Conservation (phyloP, 2,888 invertebrate genomes). For the Timandra comae region DNA sequence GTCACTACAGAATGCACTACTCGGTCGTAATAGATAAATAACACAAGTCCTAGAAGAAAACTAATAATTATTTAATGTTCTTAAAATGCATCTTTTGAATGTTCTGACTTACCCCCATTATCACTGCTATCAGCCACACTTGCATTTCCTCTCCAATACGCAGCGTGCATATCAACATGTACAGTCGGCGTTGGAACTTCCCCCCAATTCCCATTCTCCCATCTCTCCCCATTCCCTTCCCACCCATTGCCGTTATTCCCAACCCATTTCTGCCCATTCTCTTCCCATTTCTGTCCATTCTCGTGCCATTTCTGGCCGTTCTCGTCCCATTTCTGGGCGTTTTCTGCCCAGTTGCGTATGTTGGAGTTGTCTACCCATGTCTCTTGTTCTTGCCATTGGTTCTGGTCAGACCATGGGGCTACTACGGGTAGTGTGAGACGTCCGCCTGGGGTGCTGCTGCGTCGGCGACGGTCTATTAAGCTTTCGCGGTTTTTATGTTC, state of each 20-base stretch:
- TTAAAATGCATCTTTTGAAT: too few species aligned
- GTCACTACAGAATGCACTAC: too few species aligned
- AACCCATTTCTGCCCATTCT: constrained; percentile 29
- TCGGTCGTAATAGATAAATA: too few species aligned
- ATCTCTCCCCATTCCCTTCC: constrained; percentile 43
- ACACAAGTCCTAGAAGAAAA: too few species aligned
- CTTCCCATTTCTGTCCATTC: constrained; percentile 36
- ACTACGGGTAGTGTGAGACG: constrained; percentile 51
- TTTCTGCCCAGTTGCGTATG: constrained; percentile 58
- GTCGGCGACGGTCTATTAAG: constrained; percentile 54
- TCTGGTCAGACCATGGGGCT: constrained; percentile 34
- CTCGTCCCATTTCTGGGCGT: constrained; percentile 44
- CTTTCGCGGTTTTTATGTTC: constrained; percentile 58
- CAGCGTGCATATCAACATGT: constrained; percentile 61
- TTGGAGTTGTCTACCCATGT: constrained; percentile 61
- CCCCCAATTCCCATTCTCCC: constrained; percentile 59
- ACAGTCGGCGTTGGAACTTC: constrained; percentile 64
- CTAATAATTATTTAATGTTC: too few species aligned
- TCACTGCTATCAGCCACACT: constrained; percentile 70
- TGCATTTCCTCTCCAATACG: constrained; percentile 63
- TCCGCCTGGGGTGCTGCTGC: constrained; percentile 61
- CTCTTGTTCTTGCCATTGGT: constrained; percentile 46
- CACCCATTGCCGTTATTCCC: constrained; percentile 50
- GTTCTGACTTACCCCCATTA: constrained; percentile 54
- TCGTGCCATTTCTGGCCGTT: constrained; percentile 33